A percentile compares a stretch with the other conserved stretches of the same genome.
Conservation (phyloP, 2,888 invertebrate species). For the Pollenia angustigena region DNA sequence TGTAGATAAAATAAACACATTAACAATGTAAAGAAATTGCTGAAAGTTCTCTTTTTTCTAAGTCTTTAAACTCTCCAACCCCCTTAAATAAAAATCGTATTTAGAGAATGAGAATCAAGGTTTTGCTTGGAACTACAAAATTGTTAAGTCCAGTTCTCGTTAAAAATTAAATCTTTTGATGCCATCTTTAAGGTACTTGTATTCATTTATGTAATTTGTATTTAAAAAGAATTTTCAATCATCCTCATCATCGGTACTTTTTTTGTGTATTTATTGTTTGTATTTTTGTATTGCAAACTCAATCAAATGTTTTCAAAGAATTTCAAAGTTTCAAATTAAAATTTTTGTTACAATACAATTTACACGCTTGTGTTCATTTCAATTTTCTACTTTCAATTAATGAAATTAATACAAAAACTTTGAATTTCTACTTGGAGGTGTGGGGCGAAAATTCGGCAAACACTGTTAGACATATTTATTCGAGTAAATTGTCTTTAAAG, state of each 20-base stretch:
- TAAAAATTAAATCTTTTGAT: slow-evolving; percentile 30
- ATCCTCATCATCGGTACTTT: background rate
- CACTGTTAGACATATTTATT: no score
- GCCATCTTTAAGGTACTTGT: slow-evolving; percentile 11
- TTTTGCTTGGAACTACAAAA: slow-evolving; percentile 25
- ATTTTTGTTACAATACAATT: slow-evolving; percentile 2
- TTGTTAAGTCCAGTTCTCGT: slow-evolving; percentile 34
- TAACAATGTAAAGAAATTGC: no score
- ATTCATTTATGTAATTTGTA: background rate
- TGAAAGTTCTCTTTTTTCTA: no score
- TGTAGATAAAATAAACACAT: no score
- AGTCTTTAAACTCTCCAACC: no score
- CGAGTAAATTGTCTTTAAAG: no score
- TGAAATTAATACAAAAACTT: background rate
- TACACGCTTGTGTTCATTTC: slow-evolving; percentile 21
- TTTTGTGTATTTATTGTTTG: background rate
- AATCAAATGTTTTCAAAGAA: slow-evolving; percentile 11
- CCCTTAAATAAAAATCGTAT: no score
- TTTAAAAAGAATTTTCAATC: background rate
- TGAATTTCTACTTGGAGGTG: no score
- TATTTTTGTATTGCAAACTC: background rate
- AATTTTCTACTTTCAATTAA: slow-evolving; percentile 2
- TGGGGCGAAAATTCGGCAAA: no score
- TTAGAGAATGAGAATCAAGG: no score
- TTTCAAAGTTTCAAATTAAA: slow-evolving; percentile 22